These are phyloP conservation scores for Corythornis cristatus DNA, from an alignment of 2,113 vertebrate genomes.

Conservation along the genomic window DNA sequence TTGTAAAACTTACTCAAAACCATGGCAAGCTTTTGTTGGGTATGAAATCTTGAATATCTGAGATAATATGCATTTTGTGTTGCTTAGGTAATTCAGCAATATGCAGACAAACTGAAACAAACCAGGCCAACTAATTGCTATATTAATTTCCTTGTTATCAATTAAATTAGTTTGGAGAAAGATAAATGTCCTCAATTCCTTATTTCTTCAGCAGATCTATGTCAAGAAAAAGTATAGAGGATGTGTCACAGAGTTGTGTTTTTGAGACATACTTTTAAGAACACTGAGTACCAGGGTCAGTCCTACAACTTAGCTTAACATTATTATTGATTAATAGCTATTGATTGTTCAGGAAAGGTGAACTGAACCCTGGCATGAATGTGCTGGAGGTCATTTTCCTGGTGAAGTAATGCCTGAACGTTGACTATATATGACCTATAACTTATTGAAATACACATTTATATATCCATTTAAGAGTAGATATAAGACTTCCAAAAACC, in stretches of 20 bases:
- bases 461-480: background rate
- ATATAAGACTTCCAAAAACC: background rate
- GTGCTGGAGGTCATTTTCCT: background rate
- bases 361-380: background rate
- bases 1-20: background rate
- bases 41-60: background rate
- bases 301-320: background rate
- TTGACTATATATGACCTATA: background rate
- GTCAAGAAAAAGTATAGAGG: background rate
- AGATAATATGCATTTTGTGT: background rate
- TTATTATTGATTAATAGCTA: background rate
- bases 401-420: background rate
- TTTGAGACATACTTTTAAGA: background rate
- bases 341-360: background rate
- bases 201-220: background rate
- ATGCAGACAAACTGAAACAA: background rate
- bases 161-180: background rate
- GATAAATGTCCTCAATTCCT: background rate
- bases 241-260: background rate
- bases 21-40: background rate
- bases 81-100: background rate
- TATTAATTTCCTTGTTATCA: background rate
- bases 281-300: background rate
- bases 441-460: background rate
- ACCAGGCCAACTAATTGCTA: background rate